Base-by-base conservation (phyloP, 2,888 invertebrate species). In the Pasiphila rectangulata region DNA sequence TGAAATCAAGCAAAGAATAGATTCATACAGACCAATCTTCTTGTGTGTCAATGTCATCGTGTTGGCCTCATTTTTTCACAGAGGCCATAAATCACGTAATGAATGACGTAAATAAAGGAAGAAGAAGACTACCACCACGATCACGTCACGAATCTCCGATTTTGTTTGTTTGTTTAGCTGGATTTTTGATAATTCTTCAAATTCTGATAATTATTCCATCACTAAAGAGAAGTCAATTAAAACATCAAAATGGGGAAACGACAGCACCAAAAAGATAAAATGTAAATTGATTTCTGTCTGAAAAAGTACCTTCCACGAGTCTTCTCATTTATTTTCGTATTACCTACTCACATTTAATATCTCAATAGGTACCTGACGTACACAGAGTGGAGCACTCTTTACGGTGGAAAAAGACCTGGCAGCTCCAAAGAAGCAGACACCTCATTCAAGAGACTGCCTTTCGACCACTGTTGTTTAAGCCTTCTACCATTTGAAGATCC, bases 251-350 rank as follows among this genome's bases (percentile, higher is more conserved):
- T 97, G 97, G 97, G 97, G 59, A 97, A 97, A 90, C 90, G 95
- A 61, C 97, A 97, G 71, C 97, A 97, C 88, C 97, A 97, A 74
- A 97, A 97, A 72, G 97, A 97, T 89, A 97, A 97, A 92, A 94
- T 97, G 96, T 95, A 89, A 83, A 87, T 57, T 50, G 15, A 19
- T 24, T 37, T 29, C 30, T n/a, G 7, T 3, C 12, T 15, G 6
- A 24, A 4, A 4, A 24, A 24, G 10, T 24, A 10, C 12, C 13
- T 3, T 27, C 3, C 6, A 27, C 6, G 27, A 27, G 5, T 6
- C 6, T 27, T 13, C 13, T 7, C 13, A 13, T 13, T 27, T 27
- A 27, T 13, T 13, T 27, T 7, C 12, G 1, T 13, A 4, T 30
- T 16, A 1, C 4, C 9, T 15, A 2, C 4, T 21, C 21, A 21